Evolutionary conservation across 2,797 vertebrate genomes (phyloP), one percentile per base, ranked within the genome.

Genomic region (Trachops cirrhosus): DNA sequence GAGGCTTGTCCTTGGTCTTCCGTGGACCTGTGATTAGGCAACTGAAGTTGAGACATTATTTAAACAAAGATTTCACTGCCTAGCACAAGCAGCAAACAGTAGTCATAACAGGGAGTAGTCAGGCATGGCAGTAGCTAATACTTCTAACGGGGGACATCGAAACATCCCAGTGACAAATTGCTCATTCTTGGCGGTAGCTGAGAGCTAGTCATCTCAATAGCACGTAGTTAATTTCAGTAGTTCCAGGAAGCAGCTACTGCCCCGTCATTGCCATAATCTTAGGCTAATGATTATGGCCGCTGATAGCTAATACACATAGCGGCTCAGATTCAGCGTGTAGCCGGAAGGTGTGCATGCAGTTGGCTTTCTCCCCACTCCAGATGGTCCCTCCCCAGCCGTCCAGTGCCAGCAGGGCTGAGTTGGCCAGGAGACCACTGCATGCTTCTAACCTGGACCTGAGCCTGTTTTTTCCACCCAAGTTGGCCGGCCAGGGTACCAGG

Each of bases 341-440:
- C 94, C 34, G 0, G 62, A 24, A 44, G 73, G 9, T 6, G 1
- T 34, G 6, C 5, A 18, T 0, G 2, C 24, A 0, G 0, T 52
- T 94, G 95, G 88, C 95, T n/a, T 26, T 26, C 37, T 57, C 86
- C 54, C 74, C 5, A 3, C 57, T 91, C 86, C 97, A 95, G 95
- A 91, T 95, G 97, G 95, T 62, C 79, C 74, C 59, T 79, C 52
- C 85, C 70, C 26, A 6, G 48, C 77, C 84, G 57, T 15, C 73
- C 68, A 2, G 73, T 6, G 52, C 88, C 1, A 0, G 73, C 96
- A 83, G 4, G 57, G 57, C 4, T 2, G 22, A 16, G 46, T 74
- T 85, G 93, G 92, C 97, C 32, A 1, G 62, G 89, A 92, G 73
- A 59, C 75, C 3, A 16, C 70, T 4, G 3, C 0, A 6, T 37